phyloP scores from a whole-genome alignment of 2,888 invertebrate genomes.

The Melinaea menophilus region DNA sequence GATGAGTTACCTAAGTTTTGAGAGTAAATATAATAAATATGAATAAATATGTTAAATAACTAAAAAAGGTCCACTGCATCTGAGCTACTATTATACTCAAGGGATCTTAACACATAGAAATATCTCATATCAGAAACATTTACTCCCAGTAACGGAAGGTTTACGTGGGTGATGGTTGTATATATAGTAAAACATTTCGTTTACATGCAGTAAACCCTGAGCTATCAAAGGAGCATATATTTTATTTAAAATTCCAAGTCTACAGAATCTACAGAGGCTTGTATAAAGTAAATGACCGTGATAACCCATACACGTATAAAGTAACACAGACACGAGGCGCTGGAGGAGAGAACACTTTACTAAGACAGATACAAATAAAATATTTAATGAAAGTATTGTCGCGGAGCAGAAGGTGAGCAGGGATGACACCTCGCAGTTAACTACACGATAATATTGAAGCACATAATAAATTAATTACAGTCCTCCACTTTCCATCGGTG shows the following conservation, averaged over 20 bases:
- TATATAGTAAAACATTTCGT: no score
- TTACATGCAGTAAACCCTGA: no score
- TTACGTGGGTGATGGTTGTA: no score
- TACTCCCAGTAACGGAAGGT: not conserved
- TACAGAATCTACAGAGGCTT: not conserved
- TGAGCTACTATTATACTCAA: conserved; percentile 81
- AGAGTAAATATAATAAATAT: conserved; percentile 5
- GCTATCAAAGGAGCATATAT: no score
- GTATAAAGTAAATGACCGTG: not conserved
- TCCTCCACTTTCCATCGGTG: no score
- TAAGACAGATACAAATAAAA: conserved; percentile 23
- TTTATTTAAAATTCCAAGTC: no score
- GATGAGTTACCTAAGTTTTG: conserved; percentile 45
- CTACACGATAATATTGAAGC: no score
- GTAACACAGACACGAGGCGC: conserved; percentile 9
- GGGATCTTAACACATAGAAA: conserved; percentile 76
- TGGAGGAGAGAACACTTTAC: conserved; percentile 17
- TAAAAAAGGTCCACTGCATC: conserved; percentile 78
- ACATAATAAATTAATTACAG: no score
- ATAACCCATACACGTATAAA: conserved; percentile 8
- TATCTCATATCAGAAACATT: not conserved
- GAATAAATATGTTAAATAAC: not conserved
- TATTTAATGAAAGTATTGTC: conserved; percentile 23
- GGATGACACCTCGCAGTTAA: conserved; percentile 8
- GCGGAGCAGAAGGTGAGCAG: conserved; percentile 14